phyloP scores from a whole-genome alignment of 1,140 invertebrate species.

The Drosophila tsacasi region DNA sequence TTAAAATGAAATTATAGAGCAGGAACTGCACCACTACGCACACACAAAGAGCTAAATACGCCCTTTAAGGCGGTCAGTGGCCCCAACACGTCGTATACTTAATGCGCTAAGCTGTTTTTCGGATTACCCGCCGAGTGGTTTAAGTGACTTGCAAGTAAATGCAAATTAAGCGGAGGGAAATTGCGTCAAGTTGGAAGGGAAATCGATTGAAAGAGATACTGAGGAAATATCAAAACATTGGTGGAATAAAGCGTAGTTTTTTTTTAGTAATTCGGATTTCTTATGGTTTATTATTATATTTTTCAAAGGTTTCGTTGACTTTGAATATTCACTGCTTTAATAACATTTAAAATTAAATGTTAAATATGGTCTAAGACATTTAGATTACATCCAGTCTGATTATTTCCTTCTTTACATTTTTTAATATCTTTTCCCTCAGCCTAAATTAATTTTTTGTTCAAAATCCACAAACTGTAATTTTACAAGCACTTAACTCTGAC shows the following conservation, averaged over 20 bases:
- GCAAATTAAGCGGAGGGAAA: not conserved
- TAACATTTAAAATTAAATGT: not conserved
- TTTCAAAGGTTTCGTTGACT: not conserved
- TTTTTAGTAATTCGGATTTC: no score
- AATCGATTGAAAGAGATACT: not conserved
- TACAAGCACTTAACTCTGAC: conserved; percentile 71
- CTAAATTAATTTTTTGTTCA: conserved; percentile 70
- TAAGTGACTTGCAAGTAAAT: conserved; percentile 35
- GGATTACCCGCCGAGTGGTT: conserved; percentile 58
- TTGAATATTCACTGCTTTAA: not conserved
- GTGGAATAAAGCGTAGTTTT: not conserved
- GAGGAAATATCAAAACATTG: not conserved
- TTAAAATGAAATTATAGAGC: conserved; percentile 59
- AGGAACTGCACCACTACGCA: conserved; percentile 26
- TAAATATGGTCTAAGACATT: not conserved
- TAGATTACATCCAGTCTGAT: not conserved
- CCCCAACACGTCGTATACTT: conserved; percentile 70
- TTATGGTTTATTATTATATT: no score
- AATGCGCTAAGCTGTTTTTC: conserved; percentile 65
- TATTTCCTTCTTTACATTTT: not conserved
- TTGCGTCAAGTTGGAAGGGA: not conserved
- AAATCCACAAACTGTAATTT: conserved; percentile 79
- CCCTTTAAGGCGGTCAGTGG: conserved; percentile 39
- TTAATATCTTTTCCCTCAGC: conserved; percentile 25
- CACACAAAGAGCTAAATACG: conserved; percentile 24